Conservation (phyloP, 53 echinoderm and acorn worm genomes). For the Echinometra lucunter region DNA sequence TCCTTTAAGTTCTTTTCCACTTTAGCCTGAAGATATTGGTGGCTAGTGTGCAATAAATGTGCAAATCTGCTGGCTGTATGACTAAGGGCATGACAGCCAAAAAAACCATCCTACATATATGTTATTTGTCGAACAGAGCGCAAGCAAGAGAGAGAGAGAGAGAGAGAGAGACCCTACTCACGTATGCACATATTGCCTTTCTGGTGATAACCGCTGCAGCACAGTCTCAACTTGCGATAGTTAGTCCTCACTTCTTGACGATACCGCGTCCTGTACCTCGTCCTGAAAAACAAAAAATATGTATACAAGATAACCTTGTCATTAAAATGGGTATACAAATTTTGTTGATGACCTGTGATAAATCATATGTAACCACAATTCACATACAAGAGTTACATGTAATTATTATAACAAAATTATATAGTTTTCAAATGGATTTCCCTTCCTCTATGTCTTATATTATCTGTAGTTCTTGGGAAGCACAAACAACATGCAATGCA, state of each 20-base stretch:
- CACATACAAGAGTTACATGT: too few species aligned
- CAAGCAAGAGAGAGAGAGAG: too few species aligned
- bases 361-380: neutral
- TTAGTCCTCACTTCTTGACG: conserved; percentile 74
- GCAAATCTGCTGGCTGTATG: neutral
- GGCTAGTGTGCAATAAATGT: neutral
- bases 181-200: conserved; percentile 77
- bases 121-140: neutral
- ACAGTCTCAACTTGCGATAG: conserved; percentile 72
- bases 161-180: conserved; percentile 74
- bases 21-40: neutral
- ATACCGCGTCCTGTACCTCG: conserved; percentile 78
- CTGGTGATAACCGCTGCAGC: conserved; percentile 86
- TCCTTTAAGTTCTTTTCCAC: neutral
- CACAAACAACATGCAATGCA: neutral
- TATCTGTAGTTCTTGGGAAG: neutral
- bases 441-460: neutral
- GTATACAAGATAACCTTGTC: neutral
- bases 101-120: neutral
- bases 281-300: conserved; percentile 65
- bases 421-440: neutral
- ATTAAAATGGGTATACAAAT: too few species aligned
- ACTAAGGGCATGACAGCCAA: neutral
- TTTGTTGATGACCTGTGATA: too few species aligned
- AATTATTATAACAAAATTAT: too few species aligned